Evolutionary conservation across 2,888 invertebrate species (phyloP), one percentile per base, ranked within the genome.

Genomic region (Tetragonisca angustula): DNA sequence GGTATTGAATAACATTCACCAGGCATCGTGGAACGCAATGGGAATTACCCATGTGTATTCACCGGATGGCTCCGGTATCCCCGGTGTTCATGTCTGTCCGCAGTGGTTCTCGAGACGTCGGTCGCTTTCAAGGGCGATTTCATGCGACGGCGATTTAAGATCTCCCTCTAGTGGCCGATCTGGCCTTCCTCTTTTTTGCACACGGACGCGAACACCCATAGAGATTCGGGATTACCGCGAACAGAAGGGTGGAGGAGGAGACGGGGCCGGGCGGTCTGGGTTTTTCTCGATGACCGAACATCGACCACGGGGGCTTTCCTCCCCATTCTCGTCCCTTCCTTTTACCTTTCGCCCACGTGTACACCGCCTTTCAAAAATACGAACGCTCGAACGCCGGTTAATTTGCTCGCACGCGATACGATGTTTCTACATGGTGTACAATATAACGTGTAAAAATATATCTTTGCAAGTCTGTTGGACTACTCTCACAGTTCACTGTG

Each of bases 281-380:
- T 83, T 86, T 89, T 87, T 88, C 86, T 84, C 87, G 88, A 90
- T 90, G 90, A 90, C 89, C 89, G 86, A 89, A 87, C 83, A 90
- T 89, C 83, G 83, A 87, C 88, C 86, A 68, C 78, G 56, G 43
- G 11, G 43, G 19, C 50, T 50, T 24, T 72, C 52, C 56, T n/a
- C 69, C 62, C 49, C 36, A 21, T n/a, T 61, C 2, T 68, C 24
- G n/a, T 54, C 32, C 67, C 4, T 19, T 32, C 21, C 50, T n/a
- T 56, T n/a, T 56, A n/a, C 56, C 13, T 56, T n/a, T 56, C n/a
- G 36, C 21, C n/a, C n/a, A 2, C 56, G 56, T 2, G 56, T 59
- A 24, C 56, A 59, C n/a, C 15, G 24, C 5, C 56, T 59, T 24
- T 24, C 56, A 59, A 59, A 59, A 59, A 15, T 59, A 59, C 4